Base-by-base conservation (phyloP, 2,888 invertebrate species). In the Idaea straminata region DNA sequence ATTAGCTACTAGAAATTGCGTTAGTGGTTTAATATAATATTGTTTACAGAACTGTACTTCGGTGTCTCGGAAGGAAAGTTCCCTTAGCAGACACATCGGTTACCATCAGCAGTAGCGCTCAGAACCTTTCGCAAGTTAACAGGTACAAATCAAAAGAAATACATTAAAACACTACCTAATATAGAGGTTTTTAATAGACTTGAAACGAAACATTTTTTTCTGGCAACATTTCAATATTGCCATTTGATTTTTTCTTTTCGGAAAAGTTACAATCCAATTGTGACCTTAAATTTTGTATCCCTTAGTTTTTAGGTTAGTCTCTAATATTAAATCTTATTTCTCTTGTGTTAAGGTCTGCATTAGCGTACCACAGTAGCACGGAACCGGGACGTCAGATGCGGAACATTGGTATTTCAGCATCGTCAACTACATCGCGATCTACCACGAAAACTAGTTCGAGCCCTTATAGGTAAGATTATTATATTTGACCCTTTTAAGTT, bases 401-500 rank as follows among this genome's bases (percentile, higher is more conserved):
- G 62, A 96, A 97, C 83, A 96, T 98, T 70, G 99, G 98, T 47
- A 98, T 99, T 75, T 98, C 98, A 13, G 98, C 98, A 0, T 98
- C 98, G 0, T 98, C 98, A 68, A 99, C 98, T 0, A 99, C 99
- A 0, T 98, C 98, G 0, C 94, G 98, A 71, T 98, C 98, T 38
- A 98, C 98, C 0, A 98, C 97, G 62, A 99, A 98, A 87, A 98
- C 98, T 15, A 97, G 97, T 77, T 98, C 98, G 36, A 98, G 98
- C 85, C 98, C 98, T 10, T 98, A 98, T 82, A 95, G 96, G 95
- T 95, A 83, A 72, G 15, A 58, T 15, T n/a, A 59, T 38, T 47
- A n/a, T 47, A 15, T 58, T 58, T 57, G 60, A 15, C 62, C 16
- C 16, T 5, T 36, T 66, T n/a, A n/a, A n/a, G n/a, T n/a, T n/a